Conservation (phyloP, 2,113 vertebrate species). For the Muscicapa adusta region DNA sequence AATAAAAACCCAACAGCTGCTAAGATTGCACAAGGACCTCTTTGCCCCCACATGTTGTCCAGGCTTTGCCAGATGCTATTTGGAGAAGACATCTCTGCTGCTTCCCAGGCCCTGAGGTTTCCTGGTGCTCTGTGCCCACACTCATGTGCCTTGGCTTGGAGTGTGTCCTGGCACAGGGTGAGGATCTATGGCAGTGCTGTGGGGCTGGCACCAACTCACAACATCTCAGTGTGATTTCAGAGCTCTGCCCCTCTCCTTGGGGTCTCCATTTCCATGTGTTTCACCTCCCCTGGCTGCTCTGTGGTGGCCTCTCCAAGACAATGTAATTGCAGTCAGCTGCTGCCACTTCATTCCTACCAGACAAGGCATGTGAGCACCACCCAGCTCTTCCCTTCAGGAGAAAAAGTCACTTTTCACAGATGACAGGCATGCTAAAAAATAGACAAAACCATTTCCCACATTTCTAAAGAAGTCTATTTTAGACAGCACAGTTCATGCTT, state of each 20-base stretch:
- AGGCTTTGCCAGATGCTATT: not conserved
- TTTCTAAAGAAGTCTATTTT: not conserved
- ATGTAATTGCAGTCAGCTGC: not conserved
- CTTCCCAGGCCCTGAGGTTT: not conserved
- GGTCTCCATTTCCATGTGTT: fast-evolving
- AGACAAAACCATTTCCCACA: not conserved
- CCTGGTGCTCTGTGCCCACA: fast-evolving
- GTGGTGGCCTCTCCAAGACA: not conserved
- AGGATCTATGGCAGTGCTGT: fast-evolving
- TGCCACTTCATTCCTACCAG: not conserved
- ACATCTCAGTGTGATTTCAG: fast-evolving
- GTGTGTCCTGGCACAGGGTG: fast-evolving
- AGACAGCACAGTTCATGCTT: not conserved
- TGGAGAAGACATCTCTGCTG: not conserved
- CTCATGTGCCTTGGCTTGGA: not conserved
- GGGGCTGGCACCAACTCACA: not conserved
- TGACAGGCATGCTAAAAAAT: not conserved
- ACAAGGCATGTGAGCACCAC: not conserved
- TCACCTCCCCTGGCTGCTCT: not conserved
- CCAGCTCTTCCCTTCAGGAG: not conserved
- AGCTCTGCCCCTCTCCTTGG: not conserved
- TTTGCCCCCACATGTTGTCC: not conserved
- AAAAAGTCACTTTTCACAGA: not conserved
- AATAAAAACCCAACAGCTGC: not conserved
- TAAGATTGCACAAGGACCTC: not conserved